Conservation (phyloP, 2,888 invertebrate genomes). For the Ommatoiulus sabulosus region DNA sequence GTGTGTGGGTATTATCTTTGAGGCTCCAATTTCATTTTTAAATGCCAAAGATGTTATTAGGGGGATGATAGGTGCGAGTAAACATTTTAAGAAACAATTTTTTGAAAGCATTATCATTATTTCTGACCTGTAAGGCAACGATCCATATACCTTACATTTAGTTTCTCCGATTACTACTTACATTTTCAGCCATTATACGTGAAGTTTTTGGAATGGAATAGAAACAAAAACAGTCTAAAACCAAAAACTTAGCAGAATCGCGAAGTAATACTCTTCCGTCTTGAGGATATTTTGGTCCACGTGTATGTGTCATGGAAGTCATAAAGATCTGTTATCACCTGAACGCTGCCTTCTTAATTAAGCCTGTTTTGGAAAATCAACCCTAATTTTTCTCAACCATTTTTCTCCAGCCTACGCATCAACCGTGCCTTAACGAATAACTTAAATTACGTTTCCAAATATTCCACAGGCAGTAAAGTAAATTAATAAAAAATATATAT, state of each 20-base stretch:
- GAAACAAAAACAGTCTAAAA: not conserved
- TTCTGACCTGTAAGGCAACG: too few relatives aligned
- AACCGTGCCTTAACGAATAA: not conserved
- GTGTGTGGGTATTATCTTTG: too few relatives aligned
- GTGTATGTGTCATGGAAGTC: constrained; percentile 3
- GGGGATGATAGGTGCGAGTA: too few relatives aligned
- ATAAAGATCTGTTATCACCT: not conserved
- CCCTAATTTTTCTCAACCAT: not conserved
- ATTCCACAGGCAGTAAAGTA: constrained; percentile 6
- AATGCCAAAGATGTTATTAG: too few relatives aligned
- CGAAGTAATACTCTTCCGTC: not conserved
- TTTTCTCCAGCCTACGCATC: not conserved
- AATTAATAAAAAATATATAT: constrained; percentile 33
- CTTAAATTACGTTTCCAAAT: constrained; percentile 19
- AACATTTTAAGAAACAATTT: too few relatives aligned
- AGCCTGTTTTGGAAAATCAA: not conserved
- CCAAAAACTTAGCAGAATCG: not conserved
- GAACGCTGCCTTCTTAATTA: not conserved
- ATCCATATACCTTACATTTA: too few relatives aligned
- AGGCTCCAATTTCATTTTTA: too few relatives aligned
- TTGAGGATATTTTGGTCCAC: not conserved
- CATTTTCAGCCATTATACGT: not conserved
- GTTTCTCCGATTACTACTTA: not conserved
- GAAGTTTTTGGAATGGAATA: not conserved
- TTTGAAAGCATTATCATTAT: too few relatives aligned